Evolutionary conservation across 2,888 invertebrate genomes (phyloP), one percentile per base, ranked within the genome.

Genomic region (Stenichneumon culpator): DNA sequence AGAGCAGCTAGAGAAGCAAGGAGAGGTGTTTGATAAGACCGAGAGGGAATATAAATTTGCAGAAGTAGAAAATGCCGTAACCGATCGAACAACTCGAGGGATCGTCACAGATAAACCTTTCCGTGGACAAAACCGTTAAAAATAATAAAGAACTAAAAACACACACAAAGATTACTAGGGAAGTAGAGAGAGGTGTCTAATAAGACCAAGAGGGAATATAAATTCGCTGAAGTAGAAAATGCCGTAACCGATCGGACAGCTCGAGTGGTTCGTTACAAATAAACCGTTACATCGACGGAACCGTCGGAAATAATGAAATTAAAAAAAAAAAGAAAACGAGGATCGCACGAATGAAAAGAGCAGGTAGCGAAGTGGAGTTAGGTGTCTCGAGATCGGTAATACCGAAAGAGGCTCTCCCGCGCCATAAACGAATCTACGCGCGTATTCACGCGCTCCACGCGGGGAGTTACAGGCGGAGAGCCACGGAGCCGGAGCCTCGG

Each of bases 371-470:
- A 52, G 75, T 69, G 32, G 52, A 54, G 44, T 44, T 44, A 70
- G 47, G 54, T 60, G 67, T 73, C 78, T 81, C 44, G 77, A 32
- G 39, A 70, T 77, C 60, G 57, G 77, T 79, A 86, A 87, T 86
- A 79, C 86, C 86, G 83, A 88, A 88, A 86, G 88, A 82, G 87
- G 85, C 47, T 82, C 72, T 80, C 79, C 44, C 14, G 44, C 44
- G 79, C 87, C 87, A 87, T 89, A 86, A 88, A 87, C 86, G 86
- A 85, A 86, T 84, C 74, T 79, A 84, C 84, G 84, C 88, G 87
- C 88, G 89, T 86, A 83, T 86, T 83, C 86, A 85, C 84, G 84
- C 57, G 57, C 25, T 84, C 83, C 79, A 72, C 73, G 80, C 79
- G 73, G 73, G 68, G 63, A 50, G 77, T 44, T 44, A 63, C 68